A percentile compares a stretch with the other conserved stretches of the same genome.
phyloP scores from a whole-genome alignment of 30 jellyfish, hydroid and myxozoan genomes.

The Pelagia noctiluca region DNA sequence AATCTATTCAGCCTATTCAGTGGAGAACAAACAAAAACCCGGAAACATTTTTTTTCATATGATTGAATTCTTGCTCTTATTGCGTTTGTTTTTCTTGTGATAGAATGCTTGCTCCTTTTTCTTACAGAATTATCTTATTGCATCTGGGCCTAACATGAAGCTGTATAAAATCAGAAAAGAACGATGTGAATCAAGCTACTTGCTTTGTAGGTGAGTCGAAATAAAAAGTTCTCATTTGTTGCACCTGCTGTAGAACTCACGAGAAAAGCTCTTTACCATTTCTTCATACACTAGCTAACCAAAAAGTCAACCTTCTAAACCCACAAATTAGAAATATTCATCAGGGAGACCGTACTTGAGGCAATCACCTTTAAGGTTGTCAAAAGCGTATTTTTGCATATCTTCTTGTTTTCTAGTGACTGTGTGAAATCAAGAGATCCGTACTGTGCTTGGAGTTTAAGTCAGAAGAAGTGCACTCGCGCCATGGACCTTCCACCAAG shows the following conservation, averaged over 20 bases:
- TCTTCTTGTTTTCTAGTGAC: constrained; percentile 24
- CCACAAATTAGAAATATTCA: no score
- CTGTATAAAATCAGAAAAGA: constrained; percentile 40
- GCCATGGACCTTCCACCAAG: constrained; percentile 37
- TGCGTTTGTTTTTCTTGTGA: not conserved
- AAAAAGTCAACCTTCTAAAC: not conserved
- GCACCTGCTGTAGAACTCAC: no score
- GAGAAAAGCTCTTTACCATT: no score
- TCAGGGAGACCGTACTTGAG: no score
- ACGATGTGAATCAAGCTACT: constrained; percentile 63
- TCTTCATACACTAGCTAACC: not conserved
- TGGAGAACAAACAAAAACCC: no score
- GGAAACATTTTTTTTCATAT: no score
- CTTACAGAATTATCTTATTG: constrained; percentile 51
- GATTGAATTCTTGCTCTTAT: not conserved
- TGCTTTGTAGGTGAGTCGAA: constrained; percentile 73
- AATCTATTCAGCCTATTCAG: no score
- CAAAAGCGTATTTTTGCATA: no score
- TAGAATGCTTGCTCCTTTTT: not conserved
- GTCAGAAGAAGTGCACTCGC: constrained; percentile 62
- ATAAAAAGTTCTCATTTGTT: no score
- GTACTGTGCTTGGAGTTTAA: constrained; percentile 70
- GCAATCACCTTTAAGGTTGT: no score
- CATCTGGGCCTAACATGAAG: constrained; percentile 17
- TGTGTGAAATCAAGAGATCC: constrained; percentile 73